Percentiles rank a stretch among this genome's conserved stretches.
phyloP scores from a whole-genome alignment of 2,797 vertebrate genomes.

The Hippopotamyrus pictus region DNA sequence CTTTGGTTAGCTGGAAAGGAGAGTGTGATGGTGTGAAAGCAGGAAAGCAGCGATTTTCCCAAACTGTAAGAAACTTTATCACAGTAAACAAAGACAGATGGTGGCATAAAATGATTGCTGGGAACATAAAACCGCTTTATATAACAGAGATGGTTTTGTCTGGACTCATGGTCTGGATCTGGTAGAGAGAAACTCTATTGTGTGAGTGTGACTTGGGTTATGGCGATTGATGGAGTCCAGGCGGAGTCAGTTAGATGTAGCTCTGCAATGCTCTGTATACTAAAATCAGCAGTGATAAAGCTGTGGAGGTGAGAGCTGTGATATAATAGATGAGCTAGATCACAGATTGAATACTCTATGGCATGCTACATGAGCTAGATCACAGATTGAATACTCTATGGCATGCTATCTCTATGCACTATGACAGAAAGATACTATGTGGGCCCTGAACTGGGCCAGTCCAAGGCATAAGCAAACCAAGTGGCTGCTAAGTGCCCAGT shows the following conservation, averaged over 20 bases:
- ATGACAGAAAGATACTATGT: not conserved
- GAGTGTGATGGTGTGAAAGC: conserved; percentile 21
- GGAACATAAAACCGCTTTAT: not conserved
- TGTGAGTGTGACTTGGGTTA: not conserved
- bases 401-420: not conserved
- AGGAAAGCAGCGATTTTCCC: conserved; percentile 31
- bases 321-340: not conserved
- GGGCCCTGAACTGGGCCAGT: not conserved
- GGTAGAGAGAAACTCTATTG: conserved; percentile 30
- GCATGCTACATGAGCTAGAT: not conserved
- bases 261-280: not conserved
- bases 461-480: not conserved
- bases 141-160: conserved; percentile 37
- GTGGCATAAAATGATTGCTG: conserved; percentile 21
- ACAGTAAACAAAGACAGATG: conserved; percentile 54
- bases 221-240: not conserved
- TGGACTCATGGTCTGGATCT: conserved; percentile 34
- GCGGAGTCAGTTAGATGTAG: not conserved
- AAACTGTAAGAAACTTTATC: conserved; percentile 36
- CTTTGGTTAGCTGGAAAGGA: conserved; percentile 29
- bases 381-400: too few relatives aligned
- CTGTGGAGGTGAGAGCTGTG: not conserved
- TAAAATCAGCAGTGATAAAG: not conserved
- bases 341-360: not conserved
- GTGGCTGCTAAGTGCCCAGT: not conserved